Evolutionary conservation across 2,888 invertebrate genomes (phyloP), one percentile per base, ranked within the genome.

Genomic region (Eupithecia insigniata): DNA sequence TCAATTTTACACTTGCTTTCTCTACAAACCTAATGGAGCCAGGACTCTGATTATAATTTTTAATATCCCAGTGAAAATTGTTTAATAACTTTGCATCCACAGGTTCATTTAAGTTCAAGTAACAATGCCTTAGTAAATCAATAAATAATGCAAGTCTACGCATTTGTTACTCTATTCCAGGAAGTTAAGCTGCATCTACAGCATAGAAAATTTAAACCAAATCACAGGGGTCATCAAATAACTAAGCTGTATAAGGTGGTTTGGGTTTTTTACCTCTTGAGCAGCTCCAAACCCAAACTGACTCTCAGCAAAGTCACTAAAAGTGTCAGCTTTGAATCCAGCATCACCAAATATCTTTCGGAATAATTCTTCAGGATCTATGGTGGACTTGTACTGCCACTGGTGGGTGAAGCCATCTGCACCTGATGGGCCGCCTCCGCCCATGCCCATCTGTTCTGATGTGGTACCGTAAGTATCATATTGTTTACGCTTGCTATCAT

Each of bases 291-390:
- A 98, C 1, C 99, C 99, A 95, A 96, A 98, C 81, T 95, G 95
- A 5, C 97, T 97, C 81, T 98, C 98, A 8, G 98, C 97, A 95
- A 97, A 99, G 85, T 99, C 98, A 76, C 96, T 97, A 85, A 97
- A 97, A 36, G 95, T 92, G 39, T 90, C 90, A 78, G 95, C 94
- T 69, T 96, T 96, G 84, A 97, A 97, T 43, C 96, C 96, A 36
- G 96, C 96, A 81, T 97, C 97, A n/a, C 97, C 98, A 89, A 99
- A 99, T 84, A 99, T 99, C 91, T 98, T 98, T 69, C 99, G 95
- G 92, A 99, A 99, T 55, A 99, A 90, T 89, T 99, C 99, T 86
- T 99, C 99, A 0, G 99, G 99, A 90, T 99, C 98, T 80, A 99
- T 96, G 12, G 96, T 96, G 0, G 98, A 97, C 78, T 97, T 97